These are phyloP conservation scores for Leguminivora glycinivorella DNA, from an alignment of 1,140 invertebrate species.

Conservation along the genomic window DNA sequence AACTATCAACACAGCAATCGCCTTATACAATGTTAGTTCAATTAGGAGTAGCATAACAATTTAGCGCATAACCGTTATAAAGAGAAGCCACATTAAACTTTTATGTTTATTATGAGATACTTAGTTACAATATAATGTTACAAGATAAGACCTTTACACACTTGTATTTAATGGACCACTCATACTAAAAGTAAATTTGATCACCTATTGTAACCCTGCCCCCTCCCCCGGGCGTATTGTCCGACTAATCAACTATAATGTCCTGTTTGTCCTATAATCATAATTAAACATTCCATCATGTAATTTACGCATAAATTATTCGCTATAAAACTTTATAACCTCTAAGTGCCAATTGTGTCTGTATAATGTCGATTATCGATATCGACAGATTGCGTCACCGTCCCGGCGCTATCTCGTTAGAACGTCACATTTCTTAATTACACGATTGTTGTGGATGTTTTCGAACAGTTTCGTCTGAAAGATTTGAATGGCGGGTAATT, in stretches of 20 bases:
- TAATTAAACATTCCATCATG: constrained; percentile 13
- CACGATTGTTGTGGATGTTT: constrained; percentile 65
- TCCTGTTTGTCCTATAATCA: constrained; percentile 8
- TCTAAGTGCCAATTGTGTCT: not conserved
- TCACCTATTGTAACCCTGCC: constrained; percentile 15
- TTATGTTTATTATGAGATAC: not conserved
- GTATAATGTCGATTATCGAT: constrained; percentile 35
- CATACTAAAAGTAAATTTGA: constrained; percentile 2
- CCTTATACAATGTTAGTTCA: no score
- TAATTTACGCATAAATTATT: constrained; percentile 7
- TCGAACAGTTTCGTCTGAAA: constrained; percentile 64
- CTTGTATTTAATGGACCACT: not conserved
- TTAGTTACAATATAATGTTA: not conserved
- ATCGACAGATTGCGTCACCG: constrained; percentile 36
- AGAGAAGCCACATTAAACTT: no score
- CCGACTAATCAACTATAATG: constrained; percentile 5
- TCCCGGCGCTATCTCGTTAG: constrained; percentile 55
- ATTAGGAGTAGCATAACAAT: no score
- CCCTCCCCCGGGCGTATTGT: not conserved
- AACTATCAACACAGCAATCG: no score
- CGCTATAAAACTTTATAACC: constrained; percentile 28
- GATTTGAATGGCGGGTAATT: constrained; percentile 76
- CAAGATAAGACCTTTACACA: not conserved
- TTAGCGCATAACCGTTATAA: no score
- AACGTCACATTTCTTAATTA: constrained; percentile 69